A percentile compares a stretch with the other conserved stretches of the same genome.
phyloP scores from a whole-genome alignment of 2,113 vertebrate species.

The Forbesichthys papilliferus region DNA sequence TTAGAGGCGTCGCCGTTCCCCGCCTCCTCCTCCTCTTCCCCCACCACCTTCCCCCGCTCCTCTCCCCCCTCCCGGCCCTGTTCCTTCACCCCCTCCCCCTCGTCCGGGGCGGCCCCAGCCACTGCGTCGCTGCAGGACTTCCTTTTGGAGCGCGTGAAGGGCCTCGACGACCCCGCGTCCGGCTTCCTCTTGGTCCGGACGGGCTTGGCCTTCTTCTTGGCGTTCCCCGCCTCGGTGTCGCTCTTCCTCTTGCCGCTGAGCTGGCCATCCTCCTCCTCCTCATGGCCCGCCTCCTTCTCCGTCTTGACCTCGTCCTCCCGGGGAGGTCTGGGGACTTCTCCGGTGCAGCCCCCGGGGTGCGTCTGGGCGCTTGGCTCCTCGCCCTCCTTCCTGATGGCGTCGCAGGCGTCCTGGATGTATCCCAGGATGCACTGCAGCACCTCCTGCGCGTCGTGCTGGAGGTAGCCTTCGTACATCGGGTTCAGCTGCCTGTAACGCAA shows the following conservation, averaged over 20 bases:
- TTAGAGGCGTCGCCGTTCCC: constrained; percentile 33
- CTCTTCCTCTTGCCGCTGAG: constrained; percentile 90
- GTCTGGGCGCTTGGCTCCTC: no score
- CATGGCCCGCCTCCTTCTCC: constrained; percentile 62
- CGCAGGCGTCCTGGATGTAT: constrained; percentile 93
- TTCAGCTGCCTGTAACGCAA: constrained; percentile 86
- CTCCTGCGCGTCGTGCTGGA: constrained; percentile 97
- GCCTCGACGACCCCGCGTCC: constrained; percentile 47
- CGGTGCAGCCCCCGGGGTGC: no score
- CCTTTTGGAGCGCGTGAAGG: constrained; percentile 89
- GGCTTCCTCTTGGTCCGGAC: constrained; percentile 73
- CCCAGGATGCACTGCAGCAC: constrained; percentile 96
- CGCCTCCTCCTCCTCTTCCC: constrained; percentile 42
- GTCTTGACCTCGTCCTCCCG: background rate
- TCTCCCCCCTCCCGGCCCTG: constrained; percentile 26
- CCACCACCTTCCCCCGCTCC: background rate
- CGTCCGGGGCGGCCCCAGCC: constrained; percentile 12
- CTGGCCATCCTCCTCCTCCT: constrained; percentile 69
- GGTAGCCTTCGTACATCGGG: constrained; percentile 97
- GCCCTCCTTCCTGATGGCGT: constrained; percentile 85
- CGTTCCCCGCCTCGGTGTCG: constrained; percentile 87
- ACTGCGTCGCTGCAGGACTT: constrained; percentile 78
- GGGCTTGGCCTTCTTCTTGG: constrained; percentile 91
- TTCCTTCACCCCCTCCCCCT: constrained; percentile 16
- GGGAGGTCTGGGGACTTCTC: no score